Evolutionary conservation across 2,888 invertebrate species (phyloP).

Genomic region (Troides helena): DNA sequence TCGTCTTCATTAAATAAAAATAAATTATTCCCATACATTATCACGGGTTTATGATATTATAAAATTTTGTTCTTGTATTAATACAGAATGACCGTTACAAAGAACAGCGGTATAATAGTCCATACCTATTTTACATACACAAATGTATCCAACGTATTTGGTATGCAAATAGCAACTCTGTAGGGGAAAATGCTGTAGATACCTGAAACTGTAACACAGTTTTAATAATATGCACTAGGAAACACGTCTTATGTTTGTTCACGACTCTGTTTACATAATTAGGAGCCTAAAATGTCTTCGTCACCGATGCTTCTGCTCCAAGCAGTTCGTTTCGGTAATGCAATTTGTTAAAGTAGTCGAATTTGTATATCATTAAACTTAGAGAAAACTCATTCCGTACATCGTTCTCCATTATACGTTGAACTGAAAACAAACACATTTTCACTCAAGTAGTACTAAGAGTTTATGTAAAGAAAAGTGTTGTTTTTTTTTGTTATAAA

Average conservation of each 20-base stretch:
- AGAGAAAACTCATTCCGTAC: neutral
- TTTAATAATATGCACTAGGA: conserved; percentile 3
- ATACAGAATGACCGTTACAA: neutral
- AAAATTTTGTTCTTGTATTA: neutral
- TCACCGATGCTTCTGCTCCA: neutral
- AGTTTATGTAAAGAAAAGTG: no score
- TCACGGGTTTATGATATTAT: neutral
- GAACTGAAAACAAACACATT: neutral
- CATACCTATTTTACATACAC: neutral
- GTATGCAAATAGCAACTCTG: conserved; percentile 1
- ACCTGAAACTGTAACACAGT: conserved; percentile 3
- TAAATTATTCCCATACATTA: no score
- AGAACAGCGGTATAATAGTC: neutral
- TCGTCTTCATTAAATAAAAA: no score
- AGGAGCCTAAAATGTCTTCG: neutral
- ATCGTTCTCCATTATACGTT: neutral
- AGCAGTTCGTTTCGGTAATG: conserved; percentile 1
- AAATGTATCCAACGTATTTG: neutral
- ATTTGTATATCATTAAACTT: neutral
- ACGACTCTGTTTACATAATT: conserved; percentile 4
- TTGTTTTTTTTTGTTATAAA: no score
- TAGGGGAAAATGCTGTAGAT: neutral
- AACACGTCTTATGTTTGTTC: conserved; percentile 5
- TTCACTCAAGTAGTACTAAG: no score
- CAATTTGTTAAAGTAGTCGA: neutral